Conservation (phyloP, 2,113 vertebrate species). For the Podarcis raffonei region DNA sequence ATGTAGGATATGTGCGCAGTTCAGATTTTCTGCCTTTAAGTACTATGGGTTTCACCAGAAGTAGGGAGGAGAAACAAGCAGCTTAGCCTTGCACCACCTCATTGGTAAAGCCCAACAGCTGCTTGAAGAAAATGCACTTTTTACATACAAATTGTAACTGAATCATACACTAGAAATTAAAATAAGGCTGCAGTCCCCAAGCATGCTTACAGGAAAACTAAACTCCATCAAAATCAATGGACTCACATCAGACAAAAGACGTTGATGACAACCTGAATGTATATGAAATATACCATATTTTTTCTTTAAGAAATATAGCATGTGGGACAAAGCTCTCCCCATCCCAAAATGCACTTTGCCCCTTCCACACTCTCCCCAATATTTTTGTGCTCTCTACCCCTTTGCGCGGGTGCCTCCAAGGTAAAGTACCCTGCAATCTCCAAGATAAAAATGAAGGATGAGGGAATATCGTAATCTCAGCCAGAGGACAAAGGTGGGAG, state of each 20-base stretch:
- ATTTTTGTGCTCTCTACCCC: neutral
- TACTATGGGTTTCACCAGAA: neutral
- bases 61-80: neutral
- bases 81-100: neutral
- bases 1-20: too few species aligned
- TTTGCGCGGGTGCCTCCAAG: neutral
- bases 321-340: too few species aligned
- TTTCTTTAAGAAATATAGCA: neutral
- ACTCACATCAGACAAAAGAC: neutral
- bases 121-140: neutral
- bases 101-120: neutral
- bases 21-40: neutral
- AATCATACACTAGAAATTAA: neutral
- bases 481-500: neutral
- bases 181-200: neutral
- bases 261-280: neutral
- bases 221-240: neutral
- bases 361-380: neutral
- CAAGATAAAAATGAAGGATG: neutral
- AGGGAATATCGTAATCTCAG: neutral
- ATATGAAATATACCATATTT: neutral
- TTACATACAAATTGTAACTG: neutral
- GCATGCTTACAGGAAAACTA: neutral
- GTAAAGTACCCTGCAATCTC: neutral
- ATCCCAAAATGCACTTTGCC: neutral